Evolutionary conservation across 2,888 invertebrate genomes (phyloP).

Genomic region (Tuta absoluta): DNA sequence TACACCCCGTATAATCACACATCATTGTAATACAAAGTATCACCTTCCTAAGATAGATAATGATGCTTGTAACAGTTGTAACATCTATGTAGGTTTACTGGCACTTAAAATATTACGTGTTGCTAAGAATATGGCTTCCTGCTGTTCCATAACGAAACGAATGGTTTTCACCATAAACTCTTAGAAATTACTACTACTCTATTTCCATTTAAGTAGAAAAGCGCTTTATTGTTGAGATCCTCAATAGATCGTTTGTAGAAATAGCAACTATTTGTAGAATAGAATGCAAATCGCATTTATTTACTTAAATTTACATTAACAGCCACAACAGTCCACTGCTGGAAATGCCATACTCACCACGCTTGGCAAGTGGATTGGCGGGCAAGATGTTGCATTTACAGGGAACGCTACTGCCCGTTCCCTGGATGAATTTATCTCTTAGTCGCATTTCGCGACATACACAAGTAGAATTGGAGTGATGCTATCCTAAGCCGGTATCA

Average conservation of each 20-base stretch:
- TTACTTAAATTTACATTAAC: too few relatives aligned
- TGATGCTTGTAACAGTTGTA: not conserved
- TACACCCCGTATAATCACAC: not conserved
- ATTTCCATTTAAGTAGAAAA: too few relatives aligned
- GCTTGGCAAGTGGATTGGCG: too few relatives aligned
- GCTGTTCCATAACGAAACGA: not conserved
- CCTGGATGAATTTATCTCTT: too few relatives aligned
- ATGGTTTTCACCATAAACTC: constrained; percentile 1
- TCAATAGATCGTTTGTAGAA: not conserved
- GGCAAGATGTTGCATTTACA: too few relatives aligned
- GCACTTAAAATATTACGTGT: constrained; percentile 1
- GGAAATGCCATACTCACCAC: too few relatives aligned
- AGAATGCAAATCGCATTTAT: too few relatives aligned
- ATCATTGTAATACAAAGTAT: constrained; percentile 4
- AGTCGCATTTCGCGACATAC: too few relatives aligned
- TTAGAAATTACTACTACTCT: not conserved
- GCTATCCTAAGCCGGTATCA: too few relatives aligned
- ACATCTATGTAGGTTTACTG: not conserved
- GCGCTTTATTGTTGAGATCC: not conserved
- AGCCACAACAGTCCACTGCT: too few relatives aligned
- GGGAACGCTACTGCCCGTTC: too few relatives aligned
- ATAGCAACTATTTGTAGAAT: not conserved
- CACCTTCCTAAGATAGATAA: not conserved
- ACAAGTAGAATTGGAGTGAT: too few relatives aligned
- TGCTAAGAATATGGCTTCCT: constrained; percentile 2